phyloP scores from a whole-genome alignment of 2,888 invertebrate genomes.

The Flexamia atlantica region DNA sequence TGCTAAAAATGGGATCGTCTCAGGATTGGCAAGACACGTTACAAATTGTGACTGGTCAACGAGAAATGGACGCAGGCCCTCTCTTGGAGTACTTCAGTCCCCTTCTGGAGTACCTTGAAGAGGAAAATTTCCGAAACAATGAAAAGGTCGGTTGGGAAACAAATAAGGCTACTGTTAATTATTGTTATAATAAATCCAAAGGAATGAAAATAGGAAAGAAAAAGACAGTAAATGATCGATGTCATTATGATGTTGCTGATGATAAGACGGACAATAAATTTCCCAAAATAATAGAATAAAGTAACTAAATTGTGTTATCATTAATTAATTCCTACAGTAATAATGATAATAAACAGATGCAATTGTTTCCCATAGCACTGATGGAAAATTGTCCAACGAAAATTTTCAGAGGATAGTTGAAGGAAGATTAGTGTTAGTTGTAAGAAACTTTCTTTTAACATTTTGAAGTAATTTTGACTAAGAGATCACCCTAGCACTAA shows the following conservation, averaged over 20 bases:
- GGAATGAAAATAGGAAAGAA: not conserved
- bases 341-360: too few relatives aligned
- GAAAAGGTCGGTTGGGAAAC: not conserved
- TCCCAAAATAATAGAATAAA: not conserved
- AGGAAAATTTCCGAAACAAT: slow-evolving; percentile 78
- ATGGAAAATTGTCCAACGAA: too few relatives aligned
- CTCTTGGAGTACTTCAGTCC: slow-evolving; percentile 90
- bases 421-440: too few relatives aligned
- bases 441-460: too few relatives aligned
- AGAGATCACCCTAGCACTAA: too few relatives aligned
- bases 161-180: not conserved
- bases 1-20: slow-evolving; percentile 83
- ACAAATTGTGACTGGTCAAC: slow-evolving; percentile 86
- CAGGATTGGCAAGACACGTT: slow-evolving; percentile 92
- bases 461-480: too few relatives aligned
- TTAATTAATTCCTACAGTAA: too few relatives aligned
- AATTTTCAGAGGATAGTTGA: too few relatives aligned
- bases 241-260: not conserved
- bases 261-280: not conserved
- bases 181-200: not conserved
- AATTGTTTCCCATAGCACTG: too few relatives aligned
- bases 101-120: slow-evolving; percentile 84
- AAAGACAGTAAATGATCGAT: not conserved
- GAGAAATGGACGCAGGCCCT: slow-evolving; percentile 84
- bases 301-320: too few relatives aligned